Conservation (phyloP, 2,888 invertebrate genomes). For the Alentia gelatinosa region DNA sequence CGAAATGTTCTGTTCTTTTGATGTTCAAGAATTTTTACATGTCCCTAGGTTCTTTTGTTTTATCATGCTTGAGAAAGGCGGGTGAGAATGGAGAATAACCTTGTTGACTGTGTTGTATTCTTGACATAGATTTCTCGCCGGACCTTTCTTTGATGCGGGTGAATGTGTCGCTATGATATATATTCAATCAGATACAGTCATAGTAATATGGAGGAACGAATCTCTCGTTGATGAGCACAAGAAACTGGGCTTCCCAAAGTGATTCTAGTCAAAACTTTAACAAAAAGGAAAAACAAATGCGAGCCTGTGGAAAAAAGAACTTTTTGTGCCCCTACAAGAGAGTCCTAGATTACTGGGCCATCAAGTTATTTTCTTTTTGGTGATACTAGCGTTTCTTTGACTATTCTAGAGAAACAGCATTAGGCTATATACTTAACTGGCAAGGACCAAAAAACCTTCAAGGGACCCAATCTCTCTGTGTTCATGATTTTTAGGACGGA, state of each 20-base stretch:
- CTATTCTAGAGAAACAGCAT: neutral
- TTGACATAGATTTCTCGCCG: constrained; percentile 16
- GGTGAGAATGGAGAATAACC: constrained; percentile 42
- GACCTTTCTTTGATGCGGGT: constrained; percentile 26
- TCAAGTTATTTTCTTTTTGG: constrained; percentile 23
- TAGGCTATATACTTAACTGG: constrained; percentile 22
- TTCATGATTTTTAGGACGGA: constrained; percentile 29
- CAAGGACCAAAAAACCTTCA: neutral
- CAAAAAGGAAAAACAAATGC: neutral
- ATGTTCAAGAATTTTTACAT: constrained; percentile 36
- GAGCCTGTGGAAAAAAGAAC: neutral
- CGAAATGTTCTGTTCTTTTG: constrained; percentile 49
- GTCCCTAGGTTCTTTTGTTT: constrained; percentile 31
- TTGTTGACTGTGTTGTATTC: constrained; percentile 48
- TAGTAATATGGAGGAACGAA: constrained; percentile 11
- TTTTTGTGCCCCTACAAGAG: neutral
- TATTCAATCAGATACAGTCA: constrained; percentile 25
- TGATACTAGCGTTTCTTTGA: neutral
- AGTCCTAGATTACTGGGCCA: neutral
- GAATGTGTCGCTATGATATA: constrained; percentile 39
- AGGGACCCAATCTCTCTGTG: constrained; percentile 39
- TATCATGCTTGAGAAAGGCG: neutral
- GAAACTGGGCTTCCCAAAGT: constrained; percentile 40
- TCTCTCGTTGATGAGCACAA: constrained; percentile 38
- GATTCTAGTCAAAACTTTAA: constrained; percentile 14